Evolutionary conservation across 2,113 vertebrate genomes (phyloP).

Genomic region (Xiphophorus hellerii): DNA sequence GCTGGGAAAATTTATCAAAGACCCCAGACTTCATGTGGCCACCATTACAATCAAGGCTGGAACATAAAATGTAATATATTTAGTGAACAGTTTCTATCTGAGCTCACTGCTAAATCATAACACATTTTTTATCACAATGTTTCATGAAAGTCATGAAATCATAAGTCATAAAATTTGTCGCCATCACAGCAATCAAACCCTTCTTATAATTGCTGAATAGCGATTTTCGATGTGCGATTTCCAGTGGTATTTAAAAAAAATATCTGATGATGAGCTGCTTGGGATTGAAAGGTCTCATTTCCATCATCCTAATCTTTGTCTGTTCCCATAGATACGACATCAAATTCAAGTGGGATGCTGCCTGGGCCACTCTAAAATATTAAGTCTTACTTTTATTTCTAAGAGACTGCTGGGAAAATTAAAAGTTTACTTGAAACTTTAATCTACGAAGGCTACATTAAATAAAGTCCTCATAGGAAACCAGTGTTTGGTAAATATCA

Average conservation of each 20-base stretch:
- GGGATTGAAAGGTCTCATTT: no score
- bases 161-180: neutral
- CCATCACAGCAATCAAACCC: neutral
- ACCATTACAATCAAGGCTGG: neutral
- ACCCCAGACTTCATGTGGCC: conserved; percentile 13
- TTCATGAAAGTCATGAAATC: neutral
- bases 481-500: no score
- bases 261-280: neutral
- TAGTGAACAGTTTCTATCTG: neutral
- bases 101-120: neutral
- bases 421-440: no score
- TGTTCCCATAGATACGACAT: no score
- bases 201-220: neutral
- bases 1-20: conserved; percentile 20
- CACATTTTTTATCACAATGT: neutral
- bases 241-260: neutral
- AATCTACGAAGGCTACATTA: no score
- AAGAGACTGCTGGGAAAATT: no score
- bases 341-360: no score
- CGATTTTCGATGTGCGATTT: neutral
- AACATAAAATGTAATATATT: neutral
- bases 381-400: no score
- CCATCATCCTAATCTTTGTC: no score
- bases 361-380: no score
- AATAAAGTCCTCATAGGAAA: no score